Evolutionary conservation across 2,888 invertebrate species (phyloP), one percentile per base, ranked within the genome.

Genomic region (Rambutsinella grinnellia): DNA sequence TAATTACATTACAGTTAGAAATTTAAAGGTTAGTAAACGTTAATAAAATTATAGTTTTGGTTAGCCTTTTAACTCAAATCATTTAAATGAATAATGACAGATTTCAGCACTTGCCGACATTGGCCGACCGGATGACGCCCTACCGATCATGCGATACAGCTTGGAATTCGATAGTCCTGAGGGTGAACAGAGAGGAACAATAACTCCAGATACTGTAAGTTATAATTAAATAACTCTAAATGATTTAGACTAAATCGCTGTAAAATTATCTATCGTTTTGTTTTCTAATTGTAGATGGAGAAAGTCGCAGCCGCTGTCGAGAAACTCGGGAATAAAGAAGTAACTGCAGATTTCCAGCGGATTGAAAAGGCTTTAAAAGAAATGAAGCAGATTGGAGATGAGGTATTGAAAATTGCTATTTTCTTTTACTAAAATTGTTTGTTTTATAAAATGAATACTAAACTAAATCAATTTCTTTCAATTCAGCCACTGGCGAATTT

Each of bases 1-100:
- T 66, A 90, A 90, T 82, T 92, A 93, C 84, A 90, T 93, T 3
- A 91, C 91, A 3, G 85, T 92, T 10, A 89, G 92, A 82, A 92
- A 92, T 88, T 86, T 93, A 10, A 93, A 91, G 88, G 90, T 92
- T n/a, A n/a, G 15, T 8, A 36, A 8, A 13, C 36, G 36, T 36
- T 36, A 8, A 13, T 36, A 36, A 36, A 36, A 36, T 36, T 13
- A 21, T 19, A 62, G 15, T 36, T 28, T 67, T 60, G 15, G n/a
- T n/a, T n/a, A n/a, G n/a, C n/a, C n/a, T n/a, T n/a, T n/a, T n/a
- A n/a, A n/a, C 36, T 13, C 13, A 36, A 13, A 36, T 36, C 5
- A 36, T 8, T 36, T 36, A 36, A 36, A 8, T 36, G 5, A 36
- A 36, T 8, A 36, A 36, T 36, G 5, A 13, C 36, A 89, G 88